A percentile compares a stretch with the other conserved stretches of the same genome.
phyloP scores from a whole-genome alignment of 2,797 vertebrate species.

The Etheostoma perlongum region DNA sequence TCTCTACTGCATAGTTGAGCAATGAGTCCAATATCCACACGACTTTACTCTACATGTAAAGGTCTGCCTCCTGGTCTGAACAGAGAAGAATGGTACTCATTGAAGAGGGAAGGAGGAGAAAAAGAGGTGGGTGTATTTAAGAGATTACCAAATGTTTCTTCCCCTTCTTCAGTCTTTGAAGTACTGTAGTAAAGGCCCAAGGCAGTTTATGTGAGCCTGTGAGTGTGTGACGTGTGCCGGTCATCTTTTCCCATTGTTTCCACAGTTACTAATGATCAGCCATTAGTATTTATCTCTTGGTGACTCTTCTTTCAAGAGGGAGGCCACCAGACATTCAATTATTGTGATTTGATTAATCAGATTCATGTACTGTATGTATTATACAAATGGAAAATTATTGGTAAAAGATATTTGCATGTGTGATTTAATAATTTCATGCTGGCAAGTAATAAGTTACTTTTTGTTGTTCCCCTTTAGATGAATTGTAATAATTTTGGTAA shows the following conservation, averaged over 20 bases:
- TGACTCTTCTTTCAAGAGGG: neutral
- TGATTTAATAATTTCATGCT: too few species aligned
- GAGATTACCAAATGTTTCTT: constrained; percentile 44
- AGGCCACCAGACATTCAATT: neutral
- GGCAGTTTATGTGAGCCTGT: constrained; percentile 30
- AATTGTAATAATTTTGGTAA: too few species aligned
- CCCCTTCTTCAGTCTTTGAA: constrained; percentile 22
- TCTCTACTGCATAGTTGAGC: constrained; percentile 76
- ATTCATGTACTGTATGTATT: too few species aligned
- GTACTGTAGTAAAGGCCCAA: constrained; percentile 31
- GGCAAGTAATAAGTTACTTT: neutral
- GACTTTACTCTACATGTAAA: constrained; percentile 51
- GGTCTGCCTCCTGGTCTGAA: constrained; percentile 48
- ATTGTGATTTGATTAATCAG: neutral
- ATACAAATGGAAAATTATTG: neutral
- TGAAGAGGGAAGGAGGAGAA: constrained; percentile 54
- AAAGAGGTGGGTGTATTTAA: constrained; percentile 54
- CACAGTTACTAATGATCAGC: neutral
- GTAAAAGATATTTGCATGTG: too few species aligned
- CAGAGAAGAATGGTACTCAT: constrained; percentile 11
- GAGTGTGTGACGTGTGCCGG: neutral
- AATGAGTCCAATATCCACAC: constrained; percentile 53
- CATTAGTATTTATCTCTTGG: neutral
- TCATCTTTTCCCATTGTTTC: neutral
- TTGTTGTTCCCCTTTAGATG: too few species aligned